These are phyloP conservation scores for Falco cherrug DNA, from an alignment of 2,797 vertebrate genomes.

Conservation along the genomic window DNA sequence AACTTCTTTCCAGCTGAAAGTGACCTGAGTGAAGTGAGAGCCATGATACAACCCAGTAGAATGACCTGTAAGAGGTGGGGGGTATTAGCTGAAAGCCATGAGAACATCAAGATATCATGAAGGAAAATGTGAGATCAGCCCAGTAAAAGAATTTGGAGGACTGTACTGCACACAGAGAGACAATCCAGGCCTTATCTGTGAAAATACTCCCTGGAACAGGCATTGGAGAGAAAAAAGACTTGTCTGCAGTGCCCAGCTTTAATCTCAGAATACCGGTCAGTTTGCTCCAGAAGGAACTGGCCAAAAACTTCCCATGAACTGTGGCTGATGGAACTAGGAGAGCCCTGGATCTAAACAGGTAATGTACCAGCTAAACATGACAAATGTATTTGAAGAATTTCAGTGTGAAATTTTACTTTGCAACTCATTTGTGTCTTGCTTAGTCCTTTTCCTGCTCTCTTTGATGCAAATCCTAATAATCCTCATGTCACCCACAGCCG, in stretches of 20 bases:
- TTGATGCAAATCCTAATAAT: neutral
- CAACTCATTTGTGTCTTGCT: neutral
- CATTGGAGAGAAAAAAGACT: neutral
- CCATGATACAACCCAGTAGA: neutral
- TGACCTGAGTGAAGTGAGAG: neutral
- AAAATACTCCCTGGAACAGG: neutral
- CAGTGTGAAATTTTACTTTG: neutral
- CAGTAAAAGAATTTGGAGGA: neutral
- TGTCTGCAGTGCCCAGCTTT: neutral
- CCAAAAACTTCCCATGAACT: neutral
- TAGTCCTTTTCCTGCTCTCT: neutral
- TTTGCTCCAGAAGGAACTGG: neutral
- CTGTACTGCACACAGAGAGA: neutral
- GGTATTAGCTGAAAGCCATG: neutral
- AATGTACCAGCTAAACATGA: neutral
- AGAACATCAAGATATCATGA: neutral
- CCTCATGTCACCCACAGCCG: neutral
- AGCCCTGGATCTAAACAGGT: neutral
- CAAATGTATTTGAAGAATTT: neutral
- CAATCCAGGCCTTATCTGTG: neutral
- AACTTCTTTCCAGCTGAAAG: neutral
- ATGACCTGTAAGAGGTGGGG: neutral
- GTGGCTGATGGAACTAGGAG: neutral
- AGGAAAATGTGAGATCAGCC: neutral
- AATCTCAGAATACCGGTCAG: no score